phyloP scores from a whole-genome alignment of 1,140 invertebrate genomes.

The Drosophila seguyi region DNA sequence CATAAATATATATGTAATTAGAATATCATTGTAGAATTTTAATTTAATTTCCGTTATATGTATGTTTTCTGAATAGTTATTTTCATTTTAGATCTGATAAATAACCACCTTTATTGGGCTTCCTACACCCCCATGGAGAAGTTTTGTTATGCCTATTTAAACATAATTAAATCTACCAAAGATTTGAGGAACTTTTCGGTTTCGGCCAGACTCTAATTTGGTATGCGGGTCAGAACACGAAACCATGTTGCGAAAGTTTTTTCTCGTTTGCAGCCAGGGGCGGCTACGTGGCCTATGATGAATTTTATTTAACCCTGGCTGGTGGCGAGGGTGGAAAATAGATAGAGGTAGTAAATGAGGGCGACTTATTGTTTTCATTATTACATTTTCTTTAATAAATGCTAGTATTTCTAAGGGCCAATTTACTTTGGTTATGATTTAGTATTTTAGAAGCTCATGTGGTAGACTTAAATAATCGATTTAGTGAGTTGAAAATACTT shows the following conservation, averaged over 20 bases:
- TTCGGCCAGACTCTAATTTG: slow-evolving; percentile 50
- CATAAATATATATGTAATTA: not conserved
- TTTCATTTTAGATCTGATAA: slow-evolving; percentile 29
- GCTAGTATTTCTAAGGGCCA: not conserved
- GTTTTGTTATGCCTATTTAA: slow-evolving; percentile 61
- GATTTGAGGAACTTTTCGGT: slow-evolving; percentile 59
- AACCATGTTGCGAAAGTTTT: slow-evolving; percentile 59
- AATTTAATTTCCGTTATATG: not conserved
- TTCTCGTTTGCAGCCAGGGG: slow-evolving; percentile 18
- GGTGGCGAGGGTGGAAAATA: not conserved
- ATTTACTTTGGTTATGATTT: not conserved
- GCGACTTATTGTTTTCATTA: slow-evolving; percentile 25
- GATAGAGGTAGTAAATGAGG: slow-evolving; percentile 22
- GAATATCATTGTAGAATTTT: not conserved
- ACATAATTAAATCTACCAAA: slow-evolving; percentile 66
- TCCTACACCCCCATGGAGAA: slow-evolving; percentile 10
- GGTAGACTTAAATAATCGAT: not conserved
- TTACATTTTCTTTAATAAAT: slow-evolving; percentile 26
- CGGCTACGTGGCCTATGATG: slow-evolving; percentile 62
- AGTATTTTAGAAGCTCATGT: no score
- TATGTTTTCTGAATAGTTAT: slow-evolving; percentile 1
- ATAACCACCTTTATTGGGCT: slow-evolving; percentile 28
- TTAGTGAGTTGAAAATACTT: not conserved
- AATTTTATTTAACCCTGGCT: slow-evolving; percentile 49
- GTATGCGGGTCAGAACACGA: slow-evolving; percentile 57